Conservation (phyloP, 2,113 vertebrate species). For the Corythaeola cristata region DNA sequence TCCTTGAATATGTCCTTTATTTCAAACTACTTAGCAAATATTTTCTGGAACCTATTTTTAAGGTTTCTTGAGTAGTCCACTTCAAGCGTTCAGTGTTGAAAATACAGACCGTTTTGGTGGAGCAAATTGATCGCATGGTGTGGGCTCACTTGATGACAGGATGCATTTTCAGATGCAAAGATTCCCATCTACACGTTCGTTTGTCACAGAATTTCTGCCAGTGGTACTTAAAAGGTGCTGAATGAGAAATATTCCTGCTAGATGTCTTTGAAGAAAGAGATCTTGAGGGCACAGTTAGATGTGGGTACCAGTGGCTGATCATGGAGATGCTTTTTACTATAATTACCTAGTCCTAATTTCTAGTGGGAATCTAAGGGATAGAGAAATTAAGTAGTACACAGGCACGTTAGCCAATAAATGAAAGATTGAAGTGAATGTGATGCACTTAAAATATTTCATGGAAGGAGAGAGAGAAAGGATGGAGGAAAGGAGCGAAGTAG, state of each 20-base stretch:
- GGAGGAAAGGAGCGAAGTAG: not conserved
- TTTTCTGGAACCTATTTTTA: not conserved
- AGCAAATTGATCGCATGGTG: fast-evolving
- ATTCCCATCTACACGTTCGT: not conserved
- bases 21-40: not conserved
- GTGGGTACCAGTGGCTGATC: not conserved
- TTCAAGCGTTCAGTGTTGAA: not conserved
- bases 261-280: not conserved
- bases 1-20: not conserved
- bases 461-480: not conserved
- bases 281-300: not conserved
- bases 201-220: not conserved
- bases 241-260: not conserved
- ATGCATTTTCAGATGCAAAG: not conserved
- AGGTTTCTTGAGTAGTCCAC: not conserved
- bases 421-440: not conserved
- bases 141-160: not conserved
- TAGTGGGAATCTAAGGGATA: not conserved
- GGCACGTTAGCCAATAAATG: not conserved
- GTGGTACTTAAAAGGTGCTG: not conserved
- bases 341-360: not conserved
- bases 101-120: not conserved
- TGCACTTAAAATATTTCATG: not conserved
- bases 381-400: not conserved
- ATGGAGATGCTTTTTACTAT: not conserved